phyloP scores from a whole-genome alignment of 2,888 invertebrate genomes.

The Tenthredo mesomela region DNA sequence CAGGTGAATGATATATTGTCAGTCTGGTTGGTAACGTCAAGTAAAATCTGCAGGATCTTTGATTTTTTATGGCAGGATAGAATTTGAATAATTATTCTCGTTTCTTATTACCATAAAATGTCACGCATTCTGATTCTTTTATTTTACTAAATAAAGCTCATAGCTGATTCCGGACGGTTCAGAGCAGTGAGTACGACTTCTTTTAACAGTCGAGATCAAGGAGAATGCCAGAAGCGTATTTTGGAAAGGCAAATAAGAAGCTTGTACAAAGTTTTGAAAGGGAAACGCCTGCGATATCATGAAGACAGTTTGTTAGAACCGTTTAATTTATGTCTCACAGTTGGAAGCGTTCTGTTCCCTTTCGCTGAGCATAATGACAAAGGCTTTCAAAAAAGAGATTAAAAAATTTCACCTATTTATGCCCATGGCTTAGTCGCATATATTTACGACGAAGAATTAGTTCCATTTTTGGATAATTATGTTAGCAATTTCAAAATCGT shows the following conservation, averaged over 20 bases:
- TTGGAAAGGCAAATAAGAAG: neutral
- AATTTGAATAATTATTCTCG: neutral
- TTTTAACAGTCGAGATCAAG: neutral
- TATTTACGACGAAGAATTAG: neutral
- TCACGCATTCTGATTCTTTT: neutral
- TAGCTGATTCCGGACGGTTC: neutral
- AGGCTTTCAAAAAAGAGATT: neutral
- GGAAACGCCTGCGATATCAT: neutral
- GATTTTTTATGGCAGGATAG: neutral
- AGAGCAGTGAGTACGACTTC: neutral
- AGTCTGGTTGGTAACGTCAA: neutral
- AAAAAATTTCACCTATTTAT: neutral
- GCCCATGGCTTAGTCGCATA: neutral
- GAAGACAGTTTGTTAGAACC: slow-evolving; percentile 34
- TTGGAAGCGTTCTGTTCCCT: slow-evolving; percentile 35
- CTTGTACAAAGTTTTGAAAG: slow-evolving; percentile 25
- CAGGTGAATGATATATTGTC: slow-evolving; percentile 29
- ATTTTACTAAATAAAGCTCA: neutral
- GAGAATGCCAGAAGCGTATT: neutral
- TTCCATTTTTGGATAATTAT: neutral
- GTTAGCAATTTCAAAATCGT: neutral
- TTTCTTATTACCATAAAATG: neutral
- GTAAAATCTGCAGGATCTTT: neutral
- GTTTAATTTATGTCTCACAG: slow-evolving; percentile 34
- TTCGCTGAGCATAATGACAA: slow-evolving; percentile 10